Base-by-base conservation (phyloP, 1,140 invertebrate genomes). In the Adoxophyes honmai region DNA sequence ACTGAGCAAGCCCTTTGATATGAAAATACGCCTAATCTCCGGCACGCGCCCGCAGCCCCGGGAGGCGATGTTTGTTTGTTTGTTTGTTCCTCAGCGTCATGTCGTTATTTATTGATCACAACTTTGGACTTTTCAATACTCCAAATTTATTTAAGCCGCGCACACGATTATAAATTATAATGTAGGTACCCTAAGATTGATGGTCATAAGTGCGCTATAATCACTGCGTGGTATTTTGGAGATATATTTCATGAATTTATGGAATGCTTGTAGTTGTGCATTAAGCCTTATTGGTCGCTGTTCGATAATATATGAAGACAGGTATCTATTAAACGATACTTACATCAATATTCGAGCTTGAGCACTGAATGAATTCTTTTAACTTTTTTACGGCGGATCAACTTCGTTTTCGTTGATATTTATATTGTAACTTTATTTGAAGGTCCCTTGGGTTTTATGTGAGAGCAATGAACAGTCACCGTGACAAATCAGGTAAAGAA, bases 1-100 rank as follows among this genome's bases (percentile, higher is more conserved):
- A 78, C 71, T 73, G 68, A 76, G 73, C 68, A 54, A 62, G 56
- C 57, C 78, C 69, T 88, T 86, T 88, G 73, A 86, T 85, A 88
- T 88, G 85, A 88, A 86, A 88, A 88, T 88, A 66, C 71, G 65
- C 52, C 70, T 84, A 84, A 88, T 81, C 82, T 75, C 33, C 21
- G 77, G 66, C 85, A 86, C 85, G 85, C 81, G 81, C 70, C 39
- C 65, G 44, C 57, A 66, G 52, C 73, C 55, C 62, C 70, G 65
- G 77, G 68, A 69, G 73, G 67, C 62, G 70, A 70, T 68, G 66
- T 70, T 60, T 75, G 70, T 73, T 72, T 73, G 72, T 76, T 70
- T 77, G 66, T 73, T 72, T 75, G 66, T 64, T 66, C 55, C 55
- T 60, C 62, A 53, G 42, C 64, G 64, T 69, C 63, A 64, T 75